Base-by-base conservation (phyloP, 35 echinoderm and acorn worm species). In the Chiridota heheva region DNA sequence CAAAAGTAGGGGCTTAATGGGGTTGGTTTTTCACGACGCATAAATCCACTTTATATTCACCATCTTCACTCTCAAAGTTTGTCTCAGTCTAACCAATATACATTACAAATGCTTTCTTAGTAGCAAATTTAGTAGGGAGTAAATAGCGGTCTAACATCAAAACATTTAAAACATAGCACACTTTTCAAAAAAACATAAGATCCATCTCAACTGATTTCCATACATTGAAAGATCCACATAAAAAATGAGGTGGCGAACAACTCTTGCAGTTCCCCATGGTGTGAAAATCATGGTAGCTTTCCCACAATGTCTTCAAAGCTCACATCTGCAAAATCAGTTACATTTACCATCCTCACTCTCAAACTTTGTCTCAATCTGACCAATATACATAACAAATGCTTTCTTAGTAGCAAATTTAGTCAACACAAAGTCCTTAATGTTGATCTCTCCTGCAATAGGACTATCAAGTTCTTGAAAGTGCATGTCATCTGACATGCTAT, bases 401-500 rank as follows among this genome's bases (percentile, higher is more conserved):
- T 69, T 69, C 64, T 68, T 68, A 32, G 64, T 68, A 29, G 64
- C 20, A 32, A 68, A 68, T 39, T 69, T 69, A 35, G 65, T 69
- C 65, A 69, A n/a, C 20, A 69, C 36, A 69, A 69, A 69, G 36
- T 39, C 36, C 36, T 36, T 36, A 69, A 31, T 33, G 27, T 35
- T n/a, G n/a, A 69, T 4, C 4, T 69, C 36, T 35, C 36, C 27
- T 69, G 7, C 57, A 60, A 60, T 18, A 60, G 57, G 57, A 60
- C 24, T 6, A 8, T 60, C 57, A 6, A 60, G 18, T 18, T 60
- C 57, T 17, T 60, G n/a, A 60, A 26, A 60, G 7, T n/a, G 5
- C 57, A 60, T 60, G 24, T 60, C 57, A 60, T 60, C 57, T 8
- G 57, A 60, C 57, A 51, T 12, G 47, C n/a, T 65, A 65, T 17